A percentile compares a stretch with the other conserved stretches of the same genome.
Conservation (phyloP, 2,797 vertebrate species). For the Microctenopoma lineatum region DNA sequence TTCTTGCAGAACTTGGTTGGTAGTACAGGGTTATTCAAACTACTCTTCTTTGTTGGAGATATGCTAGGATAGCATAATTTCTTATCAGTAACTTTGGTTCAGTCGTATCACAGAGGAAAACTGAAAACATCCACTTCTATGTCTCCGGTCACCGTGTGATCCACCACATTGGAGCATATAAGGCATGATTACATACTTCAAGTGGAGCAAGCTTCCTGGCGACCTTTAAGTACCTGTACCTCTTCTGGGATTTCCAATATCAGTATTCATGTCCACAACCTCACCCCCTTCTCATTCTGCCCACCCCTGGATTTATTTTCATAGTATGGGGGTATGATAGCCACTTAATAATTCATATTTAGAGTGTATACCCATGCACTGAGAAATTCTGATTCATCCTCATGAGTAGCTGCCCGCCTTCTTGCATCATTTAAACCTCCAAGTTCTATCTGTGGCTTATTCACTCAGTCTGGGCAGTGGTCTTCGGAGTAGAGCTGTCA, state of each 20-base stretch:
- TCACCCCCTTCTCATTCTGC: conserved; percentile 77
- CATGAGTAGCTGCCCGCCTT: conserved; percentile 81
- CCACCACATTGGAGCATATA: conserved; percentile 70
- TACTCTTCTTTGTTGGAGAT: neutral
- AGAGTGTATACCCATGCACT: conserved; percentile 86
- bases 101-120: neutral
- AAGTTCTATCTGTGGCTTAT: conserved; percentile 74
- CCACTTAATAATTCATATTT: conserved; percentile 88
- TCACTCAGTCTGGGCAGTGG: conserved; percentile 61
- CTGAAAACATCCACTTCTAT: conserved; percentile 8
- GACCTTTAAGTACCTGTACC: conserved; percentile 68
- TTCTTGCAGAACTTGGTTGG: neutral
- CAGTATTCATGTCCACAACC: conserved; percentile 81
- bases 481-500: conserved; percentile 80
- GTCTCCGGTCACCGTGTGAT: conserved; percentile 32
- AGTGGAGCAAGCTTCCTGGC: conserved; percentile 44
- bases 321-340: conserved; percentile 87
- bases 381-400: conserved; percentile 90
- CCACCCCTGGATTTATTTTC: conserved; percentile 85
- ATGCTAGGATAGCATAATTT: neutral
- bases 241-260: conserved; percentile 75
- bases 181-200: conserved; percentile 61
- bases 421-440: conserved; percentile 85
- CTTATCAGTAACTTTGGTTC: neutral
- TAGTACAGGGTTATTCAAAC: too few relatives aligned